Evolutionary conservation across 2,113 vertebrate genomes (phyloP).

Genomic region (Acanthochromis polyacanthus): DNA sequence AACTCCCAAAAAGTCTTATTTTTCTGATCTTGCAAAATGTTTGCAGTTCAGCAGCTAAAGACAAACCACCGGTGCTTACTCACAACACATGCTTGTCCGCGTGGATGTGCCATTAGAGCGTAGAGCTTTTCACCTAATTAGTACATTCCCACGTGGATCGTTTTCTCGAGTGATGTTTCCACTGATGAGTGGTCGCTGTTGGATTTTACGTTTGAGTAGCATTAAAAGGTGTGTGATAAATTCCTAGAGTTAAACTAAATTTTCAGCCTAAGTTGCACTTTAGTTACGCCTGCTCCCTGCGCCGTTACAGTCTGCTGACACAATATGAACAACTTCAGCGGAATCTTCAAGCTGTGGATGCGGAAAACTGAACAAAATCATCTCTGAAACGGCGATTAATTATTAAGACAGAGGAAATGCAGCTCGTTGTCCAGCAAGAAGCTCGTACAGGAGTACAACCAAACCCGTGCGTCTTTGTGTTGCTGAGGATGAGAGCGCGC

Average conservation of each 20-base stretch:
- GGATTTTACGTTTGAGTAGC: not conserved
- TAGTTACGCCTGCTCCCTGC: conserved; percentile 5
- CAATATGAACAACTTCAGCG: not conserved
- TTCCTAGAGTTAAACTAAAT: conserved; percentile 2
- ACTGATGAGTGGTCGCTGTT: conserved; percentile 7
- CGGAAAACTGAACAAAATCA: not conserved
- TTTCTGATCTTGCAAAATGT: conserved; percentile 28
- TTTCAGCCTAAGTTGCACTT: not conserved
- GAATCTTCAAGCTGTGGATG: not conserved
- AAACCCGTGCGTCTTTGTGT: conserved; percentile 32
- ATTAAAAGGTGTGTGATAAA: conserved; percentile 5
- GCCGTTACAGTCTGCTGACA: not conserved
- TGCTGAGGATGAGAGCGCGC: conserved; percentile 44
- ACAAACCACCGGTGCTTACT: conserved; percentile 14
- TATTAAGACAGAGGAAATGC: not conserved
- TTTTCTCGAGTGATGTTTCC: conserved; percentile 20
- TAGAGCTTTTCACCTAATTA: conserved; percentile 48
- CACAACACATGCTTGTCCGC: not conserved
- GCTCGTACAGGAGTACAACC: conserved; percentile 6
- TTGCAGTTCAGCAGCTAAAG: not conserved
- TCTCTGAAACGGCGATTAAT: conserved; percentile 11
- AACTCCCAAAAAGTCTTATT: conserved; percentile 18
- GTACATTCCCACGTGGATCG: conserved; percentile 62
- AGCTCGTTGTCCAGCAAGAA: not conserved
- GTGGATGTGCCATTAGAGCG: conserved; percentile 32